Conservation (phyloP, 2,888 invertebrate genomes). For the Hirudinaria manillensis region DNA sequence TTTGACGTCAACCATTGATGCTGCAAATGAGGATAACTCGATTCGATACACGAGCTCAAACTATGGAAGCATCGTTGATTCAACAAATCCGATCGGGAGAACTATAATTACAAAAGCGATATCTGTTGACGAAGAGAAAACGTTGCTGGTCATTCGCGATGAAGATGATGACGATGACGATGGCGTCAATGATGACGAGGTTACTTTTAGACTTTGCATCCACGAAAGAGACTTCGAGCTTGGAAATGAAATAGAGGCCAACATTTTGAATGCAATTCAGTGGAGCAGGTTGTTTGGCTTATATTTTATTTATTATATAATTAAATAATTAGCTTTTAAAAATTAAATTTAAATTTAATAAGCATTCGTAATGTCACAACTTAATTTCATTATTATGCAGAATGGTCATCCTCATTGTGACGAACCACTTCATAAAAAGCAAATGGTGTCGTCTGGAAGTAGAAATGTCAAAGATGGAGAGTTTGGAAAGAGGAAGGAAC, state of each 20-base stretch:
- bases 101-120: background rate
- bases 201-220: slow-evolving; percentile 17
- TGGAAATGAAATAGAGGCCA: slow-evolving; percentile 20
- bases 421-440: slow-evolving; percentile 23
- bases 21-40: too few species aligned
- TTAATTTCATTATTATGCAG: background rate
- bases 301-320: too few species aligned
- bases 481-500: slow-evolving; percentile 24
- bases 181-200: too few species aligned
- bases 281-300: slow-evolving; percentile 15
- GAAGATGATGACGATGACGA: too few species aligned
- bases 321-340: too few species aligned
- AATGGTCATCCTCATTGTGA: slow-evolving; percentile 18
- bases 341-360: too few species aligned
- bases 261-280: slow-evolving; percentile 18
- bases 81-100: background rate
- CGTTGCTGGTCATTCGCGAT: too few species aligned
- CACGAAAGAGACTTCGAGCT: slow-evolving; percentile 23
- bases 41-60: background rate
- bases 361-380: too few species aligned
- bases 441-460: slow-evolving; percentile 28
- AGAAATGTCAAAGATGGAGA: slow-evolving; percentile 26
- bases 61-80: background rate
- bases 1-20: background rate
- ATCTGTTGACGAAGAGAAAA: too few species aligned